Base-by-base conservation (phyloP, 2,888 invertebrate species). In the Pandemis heparana region DNA sequence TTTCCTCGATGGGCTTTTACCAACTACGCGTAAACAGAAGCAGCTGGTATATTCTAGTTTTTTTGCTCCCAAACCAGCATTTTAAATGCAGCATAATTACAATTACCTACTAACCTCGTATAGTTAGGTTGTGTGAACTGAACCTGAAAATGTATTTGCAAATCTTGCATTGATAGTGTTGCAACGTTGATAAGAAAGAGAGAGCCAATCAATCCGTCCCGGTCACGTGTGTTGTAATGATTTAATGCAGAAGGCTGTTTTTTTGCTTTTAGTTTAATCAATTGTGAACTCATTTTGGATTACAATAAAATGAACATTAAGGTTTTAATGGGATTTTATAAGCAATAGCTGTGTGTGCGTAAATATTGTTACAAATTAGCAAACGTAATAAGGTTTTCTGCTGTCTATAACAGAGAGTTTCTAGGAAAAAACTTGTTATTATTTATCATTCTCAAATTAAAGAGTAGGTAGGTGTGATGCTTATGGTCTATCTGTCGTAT, bases 191-290 rank as follows among this genome's bases (percentile, higher is more conserved):
- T 67, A 67, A 43, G 56, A 72, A 72, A 46, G 16, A 62, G 67
- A 72, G 67, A 56, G n/a, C 48, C 46, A 72, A 72, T 67, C 72
- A 46, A 72, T 68, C 63, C 63, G 72, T 68, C 62, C 23, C 72
- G 72, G 67, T 72, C 67, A 68, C 48, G 68, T 61, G 53, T 53
- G 56, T 32, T 5, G 61, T 56, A 61, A 70, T 61, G 18, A 4
- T n/a, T 60, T 53, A 43, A 48, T 65, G 23, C 51, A 7, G 65
- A 41, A 67, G 66, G 66, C 23, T 67, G 56, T 10, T 9, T 67
- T 67, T 67, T 56, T 59, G 9, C 43, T 32, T 39, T 65, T 46
- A 60, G 43, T 59, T 59, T 59, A 46, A 46, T 46, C 56, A 68
- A 59, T 59, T 38, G 60, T 56, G 56, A 38, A 32, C 59, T 71